These are phyloP conservation scores for Brassicogethes aeneus DNA, from an alignment of 2,888 invertebrate species.

Conservation along the genomic window DNA sequence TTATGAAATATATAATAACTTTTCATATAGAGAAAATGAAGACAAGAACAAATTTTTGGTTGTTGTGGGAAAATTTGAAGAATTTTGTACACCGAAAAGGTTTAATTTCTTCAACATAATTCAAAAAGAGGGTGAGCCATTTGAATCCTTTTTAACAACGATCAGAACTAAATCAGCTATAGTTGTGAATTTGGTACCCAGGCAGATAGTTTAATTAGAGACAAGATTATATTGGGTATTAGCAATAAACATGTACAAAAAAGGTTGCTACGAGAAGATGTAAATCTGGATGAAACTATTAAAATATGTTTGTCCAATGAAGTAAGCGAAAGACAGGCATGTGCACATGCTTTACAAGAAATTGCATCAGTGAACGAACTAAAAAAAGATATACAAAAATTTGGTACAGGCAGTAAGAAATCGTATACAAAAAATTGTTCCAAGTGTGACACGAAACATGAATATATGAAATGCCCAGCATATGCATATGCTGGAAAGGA, in stretches of 20 bases:
- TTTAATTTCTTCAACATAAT: conserved; percentile 9
- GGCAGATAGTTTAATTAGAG: conserved; percentile 19
- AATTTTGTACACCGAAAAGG: conserved; percentile 8
- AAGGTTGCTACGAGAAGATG: conserved; percentile 17
- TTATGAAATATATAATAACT: neutral
- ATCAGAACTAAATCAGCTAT: conserved; percentile 16
- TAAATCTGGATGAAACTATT: conserved; percentile 14
- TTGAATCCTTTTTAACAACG: conserved; percentile 19
- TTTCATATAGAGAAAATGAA: neutral
- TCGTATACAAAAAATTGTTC: conserved; percentile 8
- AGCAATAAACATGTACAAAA: conserved; percentile 15
- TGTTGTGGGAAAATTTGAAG: conserved; percentile 8
- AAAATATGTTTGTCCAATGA: conserved; percentile 17
- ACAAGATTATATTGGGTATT: conserved; percentile 19
- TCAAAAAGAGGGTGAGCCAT: conserved; percentile 15
- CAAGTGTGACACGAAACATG: conserved; percentile 11
- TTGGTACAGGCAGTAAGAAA: neutral
- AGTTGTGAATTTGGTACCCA: conserved; percentile 18
- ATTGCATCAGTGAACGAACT: too few species aligned
- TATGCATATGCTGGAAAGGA: conserved; percentile 11
- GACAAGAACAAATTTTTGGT: neutral
- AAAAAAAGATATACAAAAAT: neutral
- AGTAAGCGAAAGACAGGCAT: conserved; percentile 13
- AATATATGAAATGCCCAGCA: conserved; percentile 12
- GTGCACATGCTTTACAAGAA: too few species aligned